These are phyloP conservation scores for Poeciliopsis occidentalis DNA, from an alignment of 2,113 vertebrate genomes.

Conservation along the genomic window DNA sequence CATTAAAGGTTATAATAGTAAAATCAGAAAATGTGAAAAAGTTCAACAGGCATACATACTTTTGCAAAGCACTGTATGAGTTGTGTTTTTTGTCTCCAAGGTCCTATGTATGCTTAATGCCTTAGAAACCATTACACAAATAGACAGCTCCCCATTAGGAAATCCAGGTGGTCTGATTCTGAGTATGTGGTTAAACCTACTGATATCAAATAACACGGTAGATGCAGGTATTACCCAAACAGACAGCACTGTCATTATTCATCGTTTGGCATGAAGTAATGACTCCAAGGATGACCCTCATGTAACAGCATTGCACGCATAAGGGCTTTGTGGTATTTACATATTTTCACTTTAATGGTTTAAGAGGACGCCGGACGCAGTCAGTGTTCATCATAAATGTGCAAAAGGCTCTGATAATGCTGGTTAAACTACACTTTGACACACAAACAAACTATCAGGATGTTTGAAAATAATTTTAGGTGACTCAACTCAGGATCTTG, in stretches of 20 bases:
- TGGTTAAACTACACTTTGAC: neutral
- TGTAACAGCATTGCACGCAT: conserved; percentile 33
- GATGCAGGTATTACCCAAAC: conserved; percentile 70
- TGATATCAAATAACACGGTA: conserved; percentile 65
- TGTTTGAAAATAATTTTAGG: neutral
- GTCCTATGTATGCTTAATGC: conserved; percentile 8
- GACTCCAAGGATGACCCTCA: conserved; percentile 31
- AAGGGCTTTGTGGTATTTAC: conserved; percentile 21
- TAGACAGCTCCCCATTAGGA: conserved; percentile 33
- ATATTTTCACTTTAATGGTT: conserved; percentile 40
- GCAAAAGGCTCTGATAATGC: neutral
- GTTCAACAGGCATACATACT: neutral
- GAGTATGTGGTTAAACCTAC: conserved; percentile 57
- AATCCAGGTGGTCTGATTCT: conserved; percentile 63
- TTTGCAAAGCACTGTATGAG: neutral
- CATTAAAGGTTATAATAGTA: neutral
- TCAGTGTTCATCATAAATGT: neutral
- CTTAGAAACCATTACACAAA: conserved; percentile 26
- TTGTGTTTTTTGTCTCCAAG: conserved; percentile 2
- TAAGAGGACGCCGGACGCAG: neutral
- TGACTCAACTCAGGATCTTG: neutral
- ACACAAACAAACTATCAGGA: neutral
- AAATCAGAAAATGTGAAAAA: neutral
- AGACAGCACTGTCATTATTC: conserved; percentile 53
- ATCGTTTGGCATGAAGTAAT: conserved; percentile 42